Percentiles rank a stretch among this genome's conserved stretches.
phyloP scores from a whole-genome alignment of 2,797 vertebrate genomes.

The Rhadinocentrus ornatus region DNA sequence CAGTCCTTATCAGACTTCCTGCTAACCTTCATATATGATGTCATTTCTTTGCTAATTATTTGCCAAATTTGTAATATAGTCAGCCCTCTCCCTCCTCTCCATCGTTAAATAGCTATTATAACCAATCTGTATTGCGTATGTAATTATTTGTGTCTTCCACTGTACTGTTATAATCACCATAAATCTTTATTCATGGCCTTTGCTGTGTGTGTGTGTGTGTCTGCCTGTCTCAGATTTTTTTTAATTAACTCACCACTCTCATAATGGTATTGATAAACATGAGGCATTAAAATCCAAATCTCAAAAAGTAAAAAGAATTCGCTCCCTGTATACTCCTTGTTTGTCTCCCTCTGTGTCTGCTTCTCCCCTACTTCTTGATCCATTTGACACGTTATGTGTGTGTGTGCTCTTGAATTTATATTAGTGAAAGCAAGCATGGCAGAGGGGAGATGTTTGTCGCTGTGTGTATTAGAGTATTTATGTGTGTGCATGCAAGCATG shows the following conservation, averaged over 20 bases:
- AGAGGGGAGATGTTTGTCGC: slow-evolving; percentile 26
- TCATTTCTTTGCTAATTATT: background rate
- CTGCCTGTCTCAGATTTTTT: slow-evolving; percentile 19
- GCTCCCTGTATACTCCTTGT: background rate
- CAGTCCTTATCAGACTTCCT: slow-evolving; percentile 37
- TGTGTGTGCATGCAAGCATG: slow-evolving; percentile 21
- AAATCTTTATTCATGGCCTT: slow-evolving; percentile 47
- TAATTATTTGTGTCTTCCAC: slow-evolving; percentile 28
- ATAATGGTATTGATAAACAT: slow-evolving; percentile 16
- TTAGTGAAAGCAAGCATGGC: slow-evolving; percentile 42
- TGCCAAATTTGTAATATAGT: background rate
- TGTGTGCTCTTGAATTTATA: slow-evolving; percentile 49
- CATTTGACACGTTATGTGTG: slow-evolving; percentile 37
- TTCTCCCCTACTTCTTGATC: slow-evolving; percentile 42
- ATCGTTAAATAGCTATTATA: slow-evolving; percentile 27
- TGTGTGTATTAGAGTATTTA: slow-evolving; percentile 6
- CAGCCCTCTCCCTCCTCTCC: background rate
- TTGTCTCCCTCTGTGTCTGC: slow-evolving; percentile 3
- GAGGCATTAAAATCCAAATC: slow-evolving; percentile 10
- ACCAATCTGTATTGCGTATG: slow-evolving; percentile 34
- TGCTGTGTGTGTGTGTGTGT: slow-evolving; percentile 28
- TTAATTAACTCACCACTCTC: slow-evolving; percentile 31
- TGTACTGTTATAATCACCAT: slow-evolving; percentile 30
- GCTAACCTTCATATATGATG: slow-evolving; percentile 26
- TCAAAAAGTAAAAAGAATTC: background rate